Percentiles rank a stretch among this genome's conserved stretches.
Evolutionary conservation across 2,888 invertebrate species (phyloP).

Genomic region (Pterostichus niger): DNA sequence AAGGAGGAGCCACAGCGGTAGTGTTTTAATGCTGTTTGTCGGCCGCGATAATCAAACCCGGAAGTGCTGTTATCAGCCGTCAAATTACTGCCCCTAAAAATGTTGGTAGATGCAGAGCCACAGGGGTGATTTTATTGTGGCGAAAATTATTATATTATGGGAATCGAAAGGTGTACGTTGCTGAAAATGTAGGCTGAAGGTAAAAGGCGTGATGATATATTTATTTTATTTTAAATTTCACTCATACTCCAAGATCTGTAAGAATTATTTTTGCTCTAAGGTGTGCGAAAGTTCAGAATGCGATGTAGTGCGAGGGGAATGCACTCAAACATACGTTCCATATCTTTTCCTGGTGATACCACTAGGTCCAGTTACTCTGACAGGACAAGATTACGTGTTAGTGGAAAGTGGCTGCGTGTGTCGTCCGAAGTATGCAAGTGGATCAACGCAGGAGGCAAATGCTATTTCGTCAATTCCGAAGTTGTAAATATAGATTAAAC

Average conservation of each 20-base stretch:
- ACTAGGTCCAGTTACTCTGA: conserved; percentile 92
- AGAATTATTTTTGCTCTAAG: conserved; percentile 77
- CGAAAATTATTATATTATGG: no score
- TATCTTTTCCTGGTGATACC: conserved; percentile 95
- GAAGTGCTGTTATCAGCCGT: no score
- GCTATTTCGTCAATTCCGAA: conserved; percentile 75
- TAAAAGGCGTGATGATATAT: no score
- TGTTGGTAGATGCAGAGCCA: no score
- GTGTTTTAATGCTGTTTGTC: no score
- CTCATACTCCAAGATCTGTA: background rate
- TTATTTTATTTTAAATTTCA: no score
- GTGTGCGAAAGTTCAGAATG: conserved; percentile 87
- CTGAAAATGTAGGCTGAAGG: no score
- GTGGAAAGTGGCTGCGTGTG: conserved; percentile 97
- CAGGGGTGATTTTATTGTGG: no score
- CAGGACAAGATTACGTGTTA: conserved; percentile 96
- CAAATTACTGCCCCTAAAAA: no score
- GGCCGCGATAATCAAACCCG: no score
- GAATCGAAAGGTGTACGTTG: no score
- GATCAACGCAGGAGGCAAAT: conserved; percentile 74
- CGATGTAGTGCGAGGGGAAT: conserved; percentile 92
- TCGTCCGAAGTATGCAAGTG: conserved; percentile 79
- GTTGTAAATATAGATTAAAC: conserved; percentile 70
- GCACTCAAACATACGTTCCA: conserved; percentile 95
- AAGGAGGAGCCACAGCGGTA: no score